phyloP scores from a whole-genome alignment of 1,140 invertebrate species.

The Cecropterus lyciades region DNA sequence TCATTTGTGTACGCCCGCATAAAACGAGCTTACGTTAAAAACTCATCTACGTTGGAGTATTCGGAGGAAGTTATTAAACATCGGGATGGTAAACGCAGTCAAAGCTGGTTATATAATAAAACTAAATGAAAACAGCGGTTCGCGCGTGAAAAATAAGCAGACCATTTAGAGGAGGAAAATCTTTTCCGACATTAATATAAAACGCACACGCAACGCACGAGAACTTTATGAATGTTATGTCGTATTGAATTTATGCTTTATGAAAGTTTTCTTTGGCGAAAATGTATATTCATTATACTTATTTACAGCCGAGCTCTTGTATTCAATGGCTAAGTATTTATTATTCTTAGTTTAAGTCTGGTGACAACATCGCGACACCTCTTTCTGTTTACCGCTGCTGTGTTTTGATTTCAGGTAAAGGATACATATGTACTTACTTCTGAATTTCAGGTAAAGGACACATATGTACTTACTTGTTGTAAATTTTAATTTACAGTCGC shows the following conservation, averaged over 20 bases:
- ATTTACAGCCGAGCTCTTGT: not conserved
- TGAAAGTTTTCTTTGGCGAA: slow-evolving; percentile 2
- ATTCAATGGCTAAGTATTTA: not conserved
- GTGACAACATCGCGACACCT: too few relatives aligned
- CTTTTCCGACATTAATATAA: slow-evolving; percentile 57
- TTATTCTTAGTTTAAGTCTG: not conserved
- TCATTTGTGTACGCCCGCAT: slow-evolving; percentile 29
- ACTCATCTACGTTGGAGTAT: slow-evolving; percentile 35
- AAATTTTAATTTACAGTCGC: too few relatives aligned
- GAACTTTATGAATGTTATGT: slow-evolving; percentile 27
- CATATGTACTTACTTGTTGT: too few relatives aligned
- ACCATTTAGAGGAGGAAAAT: slow-evolving; percentile 55
- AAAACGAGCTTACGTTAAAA: slow-evolving; percentile 35
- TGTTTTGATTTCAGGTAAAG: too few relatives aligned
- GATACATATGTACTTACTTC: too few relatives aligned
- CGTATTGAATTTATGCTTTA: slow-evolving; percentile 13
- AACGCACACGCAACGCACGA: slow-evolving; percentile 47
- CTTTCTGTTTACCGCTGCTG: too few relatives aligned
- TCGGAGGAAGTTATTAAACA: slow-evolving; percentile 51
- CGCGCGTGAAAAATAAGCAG: slow-evolving; percentile 58
- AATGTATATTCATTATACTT: not conserved
- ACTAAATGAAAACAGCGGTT: slow-evolving; percentile 53
- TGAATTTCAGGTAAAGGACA: too few relatives aligned
- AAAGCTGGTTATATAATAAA: slow-evolving; percentile 50
- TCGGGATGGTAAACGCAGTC: slow-evolving; percentile 44